Conservation (phyloP, 2,888 invertebrate species). For the Osmoderma eremita region DNA sequence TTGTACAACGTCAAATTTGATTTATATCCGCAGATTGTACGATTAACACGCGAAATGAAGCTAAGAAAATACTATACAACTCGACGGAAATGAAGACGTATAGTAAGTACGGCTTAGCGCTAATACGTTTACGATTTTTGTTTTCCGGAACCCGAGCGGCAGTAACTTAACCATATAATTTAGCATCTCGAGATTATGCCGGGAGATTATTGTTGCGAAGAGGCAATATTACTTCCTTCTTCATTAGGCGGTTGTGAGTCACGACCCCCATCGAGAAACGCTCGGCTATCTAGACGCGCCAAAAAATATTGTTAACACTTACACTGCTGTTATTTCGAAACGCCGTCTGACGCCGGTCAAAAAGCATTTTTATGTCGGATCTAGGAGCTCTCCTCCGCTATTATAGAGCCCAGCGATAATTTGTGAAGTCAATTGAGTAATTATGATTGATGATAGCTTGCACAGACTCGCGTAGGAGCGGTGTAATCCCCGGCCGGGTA, state of each 20-base stretch:
- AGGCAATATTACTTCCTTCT: not conserved
- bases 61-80: too few species aligned
- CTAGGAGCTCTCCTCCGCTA: constrained; percentile 10
- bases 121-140: not conserved
- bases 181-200: too few species aligned
- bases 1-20: not conserved
- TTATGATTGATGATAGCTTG: constrained; percentile 42
- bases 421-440: constrained; percentile 42
- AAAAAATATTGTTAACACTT: constrained; percentile 29
- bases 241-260: constrained; percentile 3
- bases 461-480: not conserved
- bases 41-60: too few species aligned
- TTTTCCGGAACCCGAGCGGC: too few species aligned
- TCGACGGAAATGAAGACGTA: constrained; percentile 15
- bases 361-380: constrained; percentile 39
- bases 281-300: constrained; percentile 1
- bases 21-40: not conserved
- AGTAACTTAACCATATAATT: too few species aligned
- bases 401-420: constrained; percentile 27
- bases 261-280: constrained; percentile 20
- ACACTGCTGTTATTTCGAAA: constrained; percentile 16
- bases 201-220: too few species aligned
- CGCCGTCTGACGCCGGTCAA: constrained; percentile 11
- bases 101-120: constrained; percentile 25
- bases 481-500: not conserved